Evolutionary conservation across 1,140 invertebrate species (phyloP), one percentile per base, ranked within the genome.

Genomic region (Eumaeus atala): DNA sequence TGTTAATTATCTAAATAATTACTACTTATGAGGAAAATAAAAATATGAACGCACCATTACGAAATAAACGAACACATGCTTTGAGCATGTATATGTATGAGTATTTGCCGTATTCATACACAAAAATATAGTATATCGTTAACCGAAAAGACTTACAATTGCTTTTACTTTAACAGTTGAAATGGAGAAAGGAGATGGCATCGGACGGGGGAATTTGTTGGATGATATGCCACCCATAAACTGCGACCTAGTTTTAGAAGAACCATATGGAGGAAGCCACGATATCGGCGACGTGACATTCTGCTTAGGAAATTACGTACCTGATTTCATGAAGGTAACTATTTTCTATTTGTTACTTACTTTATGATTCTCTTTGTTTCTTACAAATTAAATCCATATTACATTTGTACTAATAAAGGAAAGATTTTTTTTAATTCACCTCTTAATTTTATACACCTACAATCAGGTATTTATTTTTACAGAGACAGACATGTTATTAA

Each of bases 261-360:
- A 70, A 14, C 61, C 72, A 11, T 60, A 67, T 9, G 67, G 70
- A n/a, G 62, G 86, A 38, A 88, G 84, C 51, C 88, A 89, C 33
- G 91, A 93, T 56, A 84, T 90, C 18, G 93, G 93, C 3, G 94
- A 95, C 69, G 95, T 96, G 92, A 94, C 94, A 58, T 96, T 96
- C 85, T 94, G 91, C 68, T 94, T 96, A 89, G 91, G 92, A 47
- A 95, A 92, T 75, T 96, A 96, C 76, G 89, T 95, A 5, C 94
- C 94, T 64, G 94, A 96, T 72, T 92, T 93, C 18, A 92, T 96
- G 88, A 95, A 93, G 87, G 91, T 93, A 58, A 59, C 36, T 36
- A 6, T 44, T 40, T 14, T 44, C 9, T 37, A 28, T 28, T 28
- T 28, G 2, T 28, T 28, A 28, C 2, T 3, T 28, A 3, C 21